These are phyloP conservation scores for Kryphioiulus occultus DNA, from an alignment of 2,888 invertebrate genomes.

Conservation along the genomic window DNA sequence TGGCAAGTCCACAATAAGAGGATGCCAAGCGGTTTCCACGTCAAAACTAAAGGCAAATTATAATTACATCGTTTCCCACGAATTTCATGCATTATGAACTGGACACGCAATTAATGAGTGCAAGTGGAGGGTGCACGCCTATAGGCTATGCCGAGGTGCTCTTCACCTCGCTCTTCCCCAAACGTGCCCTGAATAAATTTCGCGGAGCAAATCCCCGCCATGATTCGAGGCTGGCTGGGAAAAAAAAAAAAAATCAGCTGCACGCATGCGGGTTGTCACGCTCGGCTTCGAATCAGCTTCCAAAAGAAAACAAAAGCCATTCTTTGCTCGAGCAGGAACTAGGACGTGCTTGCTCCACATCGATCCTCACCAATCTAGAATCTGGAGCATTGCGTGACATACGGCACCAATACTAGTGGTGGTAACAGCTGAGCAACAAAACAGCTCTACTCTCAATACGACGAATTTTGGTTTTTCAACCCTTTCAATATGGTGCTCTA, in stretches of 20 bases:
- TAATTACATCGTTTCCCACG: not conserved
- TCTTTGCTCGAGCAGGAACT: slow-evolving; percentile 9
- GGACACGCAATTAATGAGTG: not conserved
- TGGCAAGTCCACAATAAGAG: too few species aligned
- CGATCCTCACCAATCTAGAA: not conserved
- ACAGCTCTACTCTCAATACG: not conserved
- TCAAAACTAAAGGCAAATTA: too few species aligned
- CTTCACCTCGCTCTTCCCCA: slow-evolving; percentile 20
- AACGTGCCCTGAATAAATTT: slow-evolving; percentile 30
- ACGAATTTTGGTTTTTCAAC: not conserved
- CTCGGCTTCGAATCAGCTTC: not conserved
- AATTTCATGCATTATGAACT: not conserved
- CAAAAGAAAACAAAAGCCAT: slow-evolving; percentile 5
- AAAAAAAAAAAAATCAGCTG: slow-evolving; percentile 12
- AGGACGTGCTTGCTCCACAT: slow-evolving; percentile 11
- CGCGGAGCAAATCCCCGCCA: not conserved
- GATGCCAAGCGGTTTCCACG: too few species aligned
- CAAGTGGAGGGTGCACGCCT: not conserved
- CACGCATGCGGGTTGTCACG: slow-evolving; percentile 6
- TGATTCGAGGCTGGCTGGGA: not conserved
- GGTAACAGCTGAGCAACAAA: not conserved
- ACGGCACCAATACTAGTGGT: not conserved
- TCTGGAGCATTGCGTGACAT: not conserved
- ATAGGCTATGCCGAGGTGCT: not conserved
- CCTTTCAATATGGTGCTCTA: not conserved